These are phyloP conservation scores for Microcebus jonahi DNA, from an alignment of 2,113 vertebrate genomes.

Conservation along the genomic window DNA sequence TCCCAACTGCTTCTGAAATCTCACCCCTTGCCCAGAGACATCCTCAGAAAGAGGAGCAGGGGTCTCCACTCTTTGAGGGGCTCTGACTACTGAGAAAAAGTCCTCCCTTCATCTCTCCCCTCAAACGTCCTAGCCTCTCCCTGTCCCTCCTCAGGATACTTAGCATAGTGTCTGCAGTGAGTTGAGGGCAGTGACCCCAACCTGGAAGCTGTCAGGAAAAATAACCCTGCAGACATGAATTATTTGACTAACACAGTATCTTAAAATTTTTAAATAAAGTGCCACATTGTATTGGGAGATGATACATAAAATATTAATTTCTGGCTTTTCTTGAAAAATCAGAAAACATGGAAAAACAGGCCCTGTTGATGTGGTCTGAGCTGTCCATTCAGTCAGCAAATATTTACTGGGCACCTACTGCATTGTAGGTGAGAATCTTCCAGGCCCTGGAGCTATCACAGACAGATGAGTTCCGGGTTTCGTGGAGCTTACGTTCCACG, in stretches of 20 bases:
- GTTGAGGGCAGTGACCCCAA: too few species aligned
- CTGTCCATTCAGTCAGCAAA: background rate
- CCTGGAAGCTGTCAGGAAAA: background rate
- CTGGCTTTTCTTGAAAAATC: background rate
- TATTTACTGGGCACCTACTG: background rate
- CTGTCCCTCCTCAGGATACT: background rate
- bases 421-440: too few species aligned
- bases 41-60: background rate
- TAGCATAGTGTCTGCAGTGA: background rate
- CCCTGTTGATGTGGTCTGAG: background rate
- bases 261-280: background rate
- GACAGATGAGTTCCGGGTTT: too few species aligned
- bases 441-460: background rate
- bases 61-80: background rate
- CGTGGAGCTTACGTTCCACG: background rate
- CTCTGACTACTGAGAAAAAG: background rate
- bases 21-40: background rate
- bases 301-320: background rate
- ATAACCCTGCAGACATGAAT: background rate
- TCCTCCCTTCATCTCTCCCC: background rate
- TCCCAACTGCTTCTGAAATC: background rate
- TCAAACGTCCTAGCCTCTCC: background rate
- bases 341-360: background rate
- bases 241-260: background rate
- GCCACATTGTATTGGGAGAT: background rate